Base-by-base conservation (phyloP, 2,113 vertebrate genomes). In the Glaucidium brasilianum region DNA sequence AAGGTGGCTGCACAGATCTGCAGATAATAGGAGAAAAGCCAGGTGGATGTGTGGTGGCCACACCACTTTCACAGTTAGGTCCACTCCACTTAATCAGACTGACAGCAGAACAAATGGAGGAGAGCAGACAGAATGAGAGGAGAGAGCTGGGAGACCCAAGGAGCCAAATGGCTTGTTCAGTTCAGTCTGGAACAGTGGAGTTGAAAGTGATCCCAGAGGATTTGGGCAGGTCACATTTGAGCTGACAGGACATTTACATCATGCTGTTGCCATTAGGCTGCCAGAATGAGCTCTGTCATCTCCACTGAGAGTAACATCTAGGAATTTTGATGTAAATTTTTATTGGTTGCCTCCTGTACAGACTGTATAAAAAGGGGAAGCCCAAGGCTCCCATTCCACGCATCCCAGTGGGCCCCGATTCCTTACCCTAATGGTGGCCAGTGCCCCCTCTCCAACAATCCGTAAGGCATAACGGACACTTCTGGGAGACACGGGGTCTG, bases 371-470 rank as follows among this genome's bases (percentile, higher is more conserved):
- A 85, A 92, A 43, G 10, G 6, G 18, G 10, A 77, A 91, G 37
- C 30, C 62, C 18, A 84, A 77, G 47, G 58, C 7, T 22, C 27
- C 7, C 15, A 56, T 43, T 5, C 17, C 77, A 68, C 18, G 5
- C 39, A n/a, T n/a, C 6, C 29, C 58, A 66, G 43, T 39, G 22
- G 6, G 16, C 14, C 26, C 25, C 60, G 60, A n/a, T 41, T 66
- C 58, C 95, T 94, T 84, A 99, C 99, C 97, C 95, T 94, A 63
- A 99, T 97, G 52, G 60, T 97, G 30, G 98, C 98, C 88, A 76
- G 58, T 78, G 69, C 94, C 75, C 99, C 99, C 59, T 97, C 34
- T 90, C 99, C 99, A 85, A 98, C 85, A 67, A 99, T 93, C 47
- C 97, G 96, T 67, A 99, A 96, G 52, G 92, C 30, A 43, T 99